These are phyloP conservation scores for Arge pagana DNA, from an alignment of 2,888 invertebrate species.

Conservation along the genomic window DNA sequence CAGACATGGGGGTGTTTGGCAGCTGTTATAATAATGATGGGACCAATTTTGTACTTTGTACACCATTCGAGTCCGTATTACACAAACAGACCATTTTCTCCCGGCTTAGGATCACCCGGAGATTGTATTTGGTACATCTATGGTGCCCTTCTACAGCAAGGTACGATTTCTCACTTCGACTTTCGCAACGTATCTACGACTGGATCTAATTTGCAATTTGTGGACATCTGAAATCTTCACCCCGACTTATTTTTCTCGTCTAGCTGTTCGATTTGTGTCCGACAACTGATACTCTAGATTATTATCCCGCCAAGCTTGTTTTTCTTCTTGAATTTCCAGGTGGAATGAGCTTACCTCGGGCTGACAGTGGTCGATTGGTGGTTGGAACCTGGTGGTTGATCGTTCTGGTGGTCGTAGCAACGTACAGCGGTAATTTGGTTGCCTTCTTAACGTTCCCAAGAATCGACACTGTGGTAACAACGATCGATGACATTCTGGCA, in stretches of 20 bases:
- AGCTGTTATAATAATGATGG: constrained; percentile 74
- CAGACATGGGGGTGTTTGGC: constrained; percentile 85
- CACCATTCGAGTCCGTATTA: constrained; percentile 71
- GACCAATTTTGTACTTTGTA: constrained; percentile 75
- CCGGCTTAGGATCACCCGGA: constrained; percentile 54
- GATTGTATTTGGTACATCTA: constrained; percentile 88
- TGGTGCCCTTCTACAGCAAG: constrained; percentile 90
- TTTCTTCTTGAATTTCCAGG: constrained; percentile 61
- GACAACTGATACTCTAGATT: background rate
- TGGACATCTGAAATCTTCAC: no score
- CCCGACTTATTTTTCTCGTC: constrained; percentile 3
- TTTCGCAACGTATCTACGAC: no score
- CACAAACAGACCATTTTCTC: constrained; percentile 24
- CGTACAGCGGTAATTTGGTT: constrained; percentile 90
- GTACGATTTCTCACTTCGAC: constrained; percentile 56
- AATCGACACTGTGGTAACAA: constrained; percentile 73
- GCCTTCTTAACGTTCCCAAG: constrained; percentile 92
- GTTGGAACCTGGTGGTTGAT: constrained; percentile 93
- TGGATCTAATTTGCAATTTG: no score
- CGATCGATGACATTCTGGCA: constrained; percentile 68
- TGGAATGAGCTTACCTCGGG: constrained; percentile 83
- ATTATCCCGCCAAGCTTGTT: background rate
- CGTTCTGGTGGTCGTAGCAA: constrained; percentile 85
- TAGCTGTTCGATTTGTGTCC: background rate
- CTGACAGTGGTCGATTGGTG: constrained; percentile 83